Evolutionary conservation across 2,797 vertebrate species (phyloP), one percentile per base, ranked within the genome.

Genomic region (Heterohyrax brucei): DNA sequence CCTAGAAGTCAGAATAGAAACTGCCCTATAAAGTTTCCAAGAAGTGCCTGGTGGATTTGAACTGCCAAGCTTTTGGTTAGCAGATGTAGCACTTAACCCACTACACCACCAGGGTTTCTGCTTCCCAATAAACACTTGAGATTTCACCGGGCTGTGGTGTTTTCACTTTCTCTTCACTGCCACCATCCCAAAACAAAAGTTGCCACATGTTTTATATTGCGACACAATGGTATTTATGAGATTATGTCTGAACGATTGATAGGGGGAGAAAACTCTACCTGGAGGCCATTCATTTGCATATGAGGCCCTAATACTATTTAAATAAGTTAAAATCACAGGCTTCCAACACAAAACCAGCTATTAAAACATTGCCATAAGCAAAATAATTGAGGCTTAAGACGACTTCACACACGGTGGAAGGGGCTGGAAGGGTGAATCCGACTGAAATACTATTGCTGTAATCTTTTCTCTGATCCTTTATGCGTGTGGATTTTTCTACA

Each of bases 281-380:
- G 96, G 77, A 89, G 76, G 93, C 93, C 39, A 90, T 76, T 81
- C 78, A 95, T 97, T 98, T 98, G 97, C 97, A 97, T 97, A 98
- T 95, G 89, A 98, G 85, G 92, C 93, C 97, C 93, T 98, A 98
- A 98, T 98, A 95, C 87, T 93, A 97, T 97, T 98, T 97, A 98
- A 98, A 92, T 96, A 98, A 97, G 97, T 98, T 98, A 97, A 98
- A 98, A 98, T 92, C 96, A 93, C 94, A 98, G 97, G 76, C 97
- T 98, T 98, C 97, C 96, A 97, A 98, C 89, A 98, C 92, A 98
- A 98, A 98, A 87, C 75, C 95, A 98, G 96, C 86, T 97, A 98
- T 98, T 98, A 98, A 98, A 98, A 98, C 92, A 97, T 85, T 61
- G 96, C 98, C 96, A 78, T 75, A 94, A 97, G 98, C 98, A 97